Percentiles rank a stretch among this genome's conserved stretches.
phyloP scores from a whole-genome alignment of 2,113 vertebrate genomes.

The Mionectes macconnelli region DNA sequence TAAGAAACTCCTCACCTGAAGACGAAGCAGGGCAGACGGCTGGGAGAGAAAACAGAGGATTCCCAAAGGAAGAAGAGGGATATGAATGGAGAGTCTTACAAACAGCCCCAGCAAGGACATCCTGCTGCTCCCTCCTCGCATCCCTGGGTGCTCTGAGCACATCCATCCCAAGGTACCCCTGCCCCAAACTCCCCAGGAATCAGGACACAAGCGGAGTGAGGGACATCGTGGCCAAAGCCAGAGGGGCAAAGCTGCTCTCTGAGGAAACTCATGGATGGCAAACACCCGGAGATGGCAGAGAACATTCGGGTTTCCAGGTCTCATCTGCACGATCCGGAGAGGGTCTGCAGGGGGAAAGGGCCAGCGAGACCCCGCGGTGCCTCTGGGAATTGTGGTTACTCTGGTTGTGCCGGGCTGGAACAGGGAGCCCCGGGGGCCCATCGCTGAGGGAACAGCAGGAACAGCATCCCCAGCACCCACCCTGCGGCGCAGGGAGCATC shows the following conservation, averaged over 20 bases:
- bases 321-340: rapidly evolving
- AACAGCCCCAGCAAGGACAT: background rate
- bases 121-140: background rate
- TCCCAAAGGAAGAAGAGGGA: background rate
- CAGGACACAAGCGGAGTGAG: rapidly evolving
- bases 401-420: background rate
- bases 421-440: background rate
- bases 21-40: background rate
- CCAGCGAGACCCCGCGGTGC: background rate
- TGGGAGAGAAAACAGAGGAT: background rate
- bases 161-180: rapidly evolving
- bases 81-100: rapidly evolving
- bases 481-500: background rate
- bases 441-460: slow-evolving; percentile 20
- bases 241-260: background rate
- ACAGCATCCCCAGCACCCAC: slow-evolving; percentile 46
- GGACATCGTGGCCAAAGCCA: background rate
- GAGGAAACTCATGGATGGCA: background rate
- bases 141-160: background rate
- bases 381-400: background rate
- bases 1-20: background rate
- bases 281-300: background rate
- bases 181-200: background rate
- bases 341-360: background rate
- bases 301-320: background rate